phyloP scores from a whole-genome alignment of 2,888 invertebrate species.

The Scelioninae gen. 2 region DNA sequence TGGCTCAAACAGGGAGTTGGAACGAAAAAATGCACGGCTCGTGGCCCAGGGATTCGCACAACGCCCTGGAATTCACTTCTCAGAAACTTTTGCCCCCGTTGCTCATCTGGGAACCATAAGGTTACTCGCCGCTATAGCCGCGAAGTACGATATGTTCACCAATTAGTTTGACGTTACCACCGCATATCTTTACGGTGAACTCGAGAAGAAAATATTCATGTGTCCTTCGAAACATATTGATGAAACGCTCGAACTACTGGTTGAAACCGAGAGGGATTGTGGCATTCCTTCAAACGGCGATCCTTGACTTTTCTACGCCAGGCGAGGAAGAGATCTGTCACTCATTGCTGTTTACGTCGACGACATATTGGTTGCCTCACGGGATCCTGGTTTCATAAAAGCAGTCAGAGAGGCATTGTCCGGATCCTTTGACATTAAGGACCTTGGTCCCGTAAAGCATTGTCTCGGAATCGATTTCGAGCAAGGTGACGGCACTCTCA shows the following conservation, averaged over 20 bases:
- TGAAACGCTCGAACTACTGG: conserved; percentile 1
- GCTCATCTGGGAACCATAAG: conserved; percentile 18
- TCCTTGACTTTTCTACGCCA: conserved; percentile 1
- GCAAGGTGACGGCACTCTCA: no score
- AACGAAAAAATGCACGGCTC: no score
- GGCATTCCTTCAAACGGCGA: background rate
- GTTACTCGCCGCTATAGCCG: conserved; percentile 5
- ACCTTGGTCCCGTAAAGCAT: no score
- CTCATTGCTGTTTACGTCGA: no score
- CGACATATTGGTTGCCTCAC: no score
- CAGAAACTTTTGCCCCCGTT: conserved; percentile 19
- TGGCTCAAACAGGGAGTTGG: no score
- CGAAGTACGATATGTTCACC: conserved; percentile 10
- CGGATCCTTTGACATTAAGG: no score
- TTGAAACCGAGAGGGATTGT: background rate
- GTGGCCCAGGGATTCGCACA: conserved; percentile 18
- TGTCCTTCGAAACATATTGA: conserved; percentile 4
- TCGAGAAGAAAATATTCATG: conserved; percentile 23
- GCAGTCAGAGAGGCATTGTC: no score
- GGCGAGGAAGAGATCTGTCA: no score
- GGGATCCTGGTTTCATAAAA: no score
- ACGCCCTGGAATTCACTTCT: conserved; percentile 10
- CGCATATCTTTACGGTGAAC: conserved; percentile 20
- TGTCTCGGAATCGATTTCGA: no score
- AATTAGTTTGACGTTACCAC: conserved; percentile 8